These are phyloP conservation scores for Crambe crambe DNA, from an alignment of 37 sponge, comb jelly and placozoan species.

Conservation along the genomic window DNA sequence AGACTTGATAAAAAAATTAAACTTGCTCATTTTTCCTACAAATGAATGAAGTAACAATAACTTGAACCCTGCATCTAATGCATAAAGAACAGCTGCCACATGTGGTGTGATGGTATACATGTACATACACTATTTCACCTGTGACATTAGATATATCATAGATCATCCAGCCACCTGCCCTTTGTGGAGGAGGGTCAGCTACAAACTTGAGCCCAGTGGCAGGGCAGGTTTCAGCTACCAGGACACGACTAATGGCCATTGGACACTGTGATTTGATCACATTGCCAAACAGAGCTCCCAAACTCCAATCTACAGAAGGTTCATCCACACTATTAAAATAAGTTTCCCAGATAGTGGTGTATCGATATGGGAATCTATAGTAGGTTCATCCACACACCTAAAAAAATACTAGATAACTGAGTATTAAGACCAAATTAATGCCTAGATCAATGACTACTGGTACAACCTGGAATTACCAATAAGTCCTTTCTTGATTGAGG, in stretches of 20 bases:
- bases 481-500: conserved; percentile 5
- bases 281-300: conserved; percentile 52
- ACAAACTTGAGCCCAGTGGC: not conserved
- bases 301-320: conserved; percentile 65
- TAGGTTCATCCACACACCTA: too few species aligned
- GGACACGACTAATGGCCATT: conserved; percentile 45
- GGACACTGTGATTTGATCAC: conserved; percentile 66
- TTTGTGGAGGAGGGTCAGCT: not conserved
- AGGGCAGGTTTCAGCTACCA: not conserved
- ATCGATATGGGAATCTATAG: too few species aligned
- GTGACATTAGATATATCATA: conserved; percentile 7
- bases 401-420: too few species aligned
- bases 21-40: not conserved
- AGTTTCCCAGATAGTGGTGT: too few species aligned
- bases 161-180: not conserved
- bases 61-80: not conserved
- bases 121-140: conserved; percentile 1
- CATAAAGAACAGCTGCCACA: not conserved
- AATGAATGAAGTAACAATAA: not conserved
- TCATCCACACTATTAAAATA: too few species aligned
- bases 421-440: too few species aligned
- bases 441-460: too few species aligned
- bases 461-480: too few species aligned
- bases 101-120: too few species aligned
- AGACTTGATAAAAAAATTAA: not conserved